phyloP scores from a whole-genome alignment of 2,888 invertebrate species.

The Aphidius colemani region DNA sequence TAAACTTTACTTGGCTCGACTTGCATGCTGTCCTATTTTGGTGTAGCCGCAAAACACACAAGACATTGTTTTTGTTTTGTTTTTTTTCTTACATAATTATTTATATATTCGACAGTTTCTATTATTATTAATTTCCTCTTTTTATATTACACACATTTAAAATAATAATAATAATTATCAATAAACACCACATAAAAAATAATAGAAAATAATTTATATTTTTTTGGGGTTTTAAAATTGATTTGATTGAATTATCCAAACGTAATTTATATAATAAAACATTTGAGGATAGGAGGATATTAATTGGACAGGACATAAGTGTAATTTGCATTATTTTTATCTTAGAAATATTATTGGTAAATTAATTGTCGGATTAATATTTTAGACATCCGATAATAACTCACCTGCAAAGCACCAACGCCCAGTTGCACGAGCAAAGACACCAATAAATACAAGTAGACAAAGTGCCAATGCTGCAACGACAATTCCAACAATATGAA shows the following conservation, averaged over 20 bases:
- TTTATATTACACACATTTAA: no score
- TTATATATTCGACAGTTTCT: background rate
- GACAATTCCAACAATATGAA: slow-evolving; percentile 78
- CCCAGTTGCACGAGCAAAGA: slow-evolving; percentile 80
- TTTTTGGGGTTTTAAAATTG: slow-evolving; percentile 8
- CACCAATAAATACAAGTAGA: slow-evolving; percentile 67
- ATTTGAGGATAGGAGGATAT: slow-evolving; percentile 28
- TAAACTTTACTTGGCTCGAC: slow-evolving; percentile 61
- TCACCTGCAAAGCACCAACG: slow-evolving; percentile 88
- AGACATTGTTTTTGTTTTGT: slow-evolving; percentile 45
- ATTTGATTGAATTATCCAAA: slow-evolving; percentile 30
- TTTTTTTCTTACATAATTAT: slow-evolving; percentile 13
- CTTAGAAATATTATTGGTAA: slow-evolving; percentile 2
- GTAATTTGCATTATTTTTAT: slow-evolving; percentile 14
- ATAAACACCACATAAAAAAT: background rate
- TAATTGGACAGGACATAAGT: slow-evolving; percentile 10
- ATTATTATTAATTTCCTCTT: no score
- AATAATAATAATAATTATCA: no score
- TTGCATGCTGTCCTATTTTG: slow-evolving; percentile 59
- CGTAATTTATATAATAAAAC: slow-evolving; percentile 26
- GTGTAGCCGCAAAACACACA: slow-evolving; percentile 59
- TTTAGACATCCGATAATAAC: slow-evolving; percentile 51
- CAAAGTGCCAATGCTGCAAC: slow-evolving; percentile 72
- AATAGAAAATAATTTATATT: background rate
- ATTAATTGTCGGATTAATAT: slow-evolving; percentile 4